These are phyloP conservation scores for Melipona beecheii DNA, from an alignment of 2,888 invertebrate genomes.

Conservation along the genomic window DNA sequence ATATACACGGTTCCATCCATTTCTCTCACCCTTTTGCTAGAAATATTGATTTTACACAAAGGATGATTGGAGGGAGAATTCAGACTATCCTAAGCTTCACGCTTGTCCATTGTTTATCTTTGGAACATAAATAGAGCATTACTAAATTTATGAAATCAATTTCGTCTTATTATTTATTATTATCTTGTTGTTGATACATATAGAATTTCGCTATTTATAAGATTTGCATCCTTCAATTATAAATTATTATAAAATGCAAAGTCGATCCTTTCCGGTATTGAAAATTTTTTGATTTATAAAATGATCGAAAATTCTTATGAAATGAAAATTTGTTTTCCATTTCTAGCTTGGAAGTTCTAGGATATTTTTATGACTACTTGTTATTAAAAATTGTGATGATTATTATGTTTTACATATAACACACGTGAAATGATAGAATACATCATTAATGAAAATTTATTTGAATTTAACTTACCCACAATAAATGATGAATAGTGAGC, in stretches of 20 bases:
- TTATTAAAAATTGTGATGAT: background rate
- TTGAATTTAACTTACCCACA: background rate
- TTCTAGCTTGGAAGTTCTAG: background rate
- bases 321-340: background rate
- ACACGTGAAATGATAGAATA: background rate
- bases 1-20: constrained; percentile 34
- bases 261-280: background rate
- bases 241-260: background rate
- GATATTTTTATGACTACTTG: background rate
- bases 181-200: constrained; percentile 10
- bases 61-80: constrained; percentile 73
- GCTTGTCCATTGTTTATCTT: constrained; percentile 78
- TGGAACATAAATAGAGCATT: constrained; percentile 76
- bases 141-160: constrained; percentile 70
- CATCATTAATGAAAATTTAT: background rate
- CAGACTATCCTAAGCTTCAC: constrained; percentile 66
- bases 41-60: constrained; percentile 81
- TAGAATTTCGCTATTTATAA: background rate
- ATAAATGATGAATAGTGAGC: background rate
- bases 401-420: background rate
- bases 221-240: background rate
- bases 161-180: constrained; percentile 45
- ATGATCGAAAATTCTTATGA: background rate
- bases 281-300: background rate
- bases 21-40: constrained; percentile 75